Evolutionary conservation across 2,797 vertebrate species (phyloP), one percentile per base, ranked within the genome.

Genomic region (Tauraco hartlaubi): DNA sequence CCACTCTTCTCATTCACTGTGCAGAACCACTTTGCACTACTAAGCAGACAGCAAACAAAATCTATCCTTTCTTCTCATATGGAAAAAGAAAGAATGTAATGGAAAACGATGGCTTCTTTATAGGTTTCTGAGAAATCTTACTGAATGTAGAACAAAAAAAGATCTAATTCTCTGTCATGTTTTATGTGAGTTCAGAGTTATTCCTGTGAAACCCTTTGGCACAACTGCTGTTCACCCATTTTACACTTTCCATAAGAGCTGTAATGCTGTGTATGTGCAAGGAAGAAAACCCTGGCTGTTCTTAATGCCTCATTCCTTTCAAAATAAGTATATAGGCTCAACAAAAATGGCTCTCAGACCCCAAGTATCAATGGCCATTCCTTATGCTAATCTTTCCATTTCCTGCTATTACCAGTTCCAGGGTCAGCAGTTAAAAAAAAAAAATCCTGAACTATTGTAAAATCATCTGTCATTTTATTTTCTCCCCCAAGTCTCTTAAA

Each of bases 401-500:
- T 97, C 89, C 87, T 93, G 85, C 72, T 73, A 94, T 75, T 85
- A 79, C 85, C 76, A 96, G 93, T 96, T 92, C 62, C 95, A 91
- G 48, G 85, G 88, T 92, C 77, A 85, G 73, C 79, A 91, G 85
- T 67, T 71, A 88, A 92, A 94, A 90, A 94, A 90, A 87, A 59
- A 51, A 48, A 58, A 58, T 64, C 48, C 54, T 90, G 85, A 95
- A 91, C 95, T 95, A 94, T 94, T 96, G 69, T 93, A 95, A 88
- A 97, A 86, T 94, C 90, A 74, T 97, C 92, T 97, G 96, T 92
- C 83, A 94, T 95, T 97, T 97, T 94, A 76, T 88, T 97, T 92
- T 91, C 55, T 48, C 73, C 85, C 90, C 56, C 67, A 61, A 90
- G 77, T 95, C 84, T 90, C 82, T 95, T 94, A 91, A 93, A 88